These are phyloP conservation scores for Platichthys stellatus DNA, from an alignment of 2,113 vertebrate species.

Conservation along the genomic window DNA sequence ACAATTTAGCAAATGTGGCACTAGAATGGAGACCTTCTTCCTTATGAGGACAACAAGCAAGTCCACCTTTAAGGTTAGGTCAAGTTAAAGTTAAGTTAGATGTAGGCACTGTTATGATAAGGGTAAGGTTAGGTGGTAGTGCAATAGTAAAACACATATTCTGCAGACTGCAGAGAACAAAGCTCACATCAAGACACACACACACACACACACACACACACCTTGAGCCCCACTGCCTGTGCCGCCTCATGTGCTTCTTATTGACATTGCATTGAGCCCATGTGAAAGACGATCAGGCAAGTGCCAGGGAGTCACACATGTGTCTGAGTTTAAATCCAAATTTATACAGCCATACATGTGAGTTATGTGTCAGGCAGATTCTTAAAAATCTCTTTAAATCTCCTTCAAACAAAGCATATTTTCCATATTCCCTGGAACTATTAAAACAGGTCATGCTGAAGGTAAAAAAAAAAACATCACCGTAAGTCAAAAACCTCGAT, in stretches of 20 bases:
- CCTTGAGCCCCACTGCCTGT: background rate
- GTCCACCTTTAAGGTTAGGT: no score
- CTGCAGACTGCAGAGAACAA: background rate
- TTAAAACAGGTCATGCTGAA: slow-evolving; percentile 2
- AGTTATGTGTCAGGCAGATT: slow-evolving; percentile 65
- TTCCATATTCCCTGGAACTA: slow-evolving; percentile 9
- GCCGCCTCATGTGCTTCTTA: slow-evolving; percentile 44
- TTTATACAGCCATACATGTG: slow-evolving; percentile 69
- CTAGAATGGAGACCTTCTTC: background rate
- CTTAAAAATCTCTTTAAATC: slow-evolving; percentile 38
- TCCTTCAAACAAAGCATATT: slow-evolving; percentile 61
- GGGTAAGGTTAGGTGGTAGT: background rate
- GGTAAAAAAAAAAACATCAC: background rate
- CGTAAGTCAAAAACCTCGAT: slow-evolving; percentile 3
- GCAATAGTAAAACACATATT: background rate
- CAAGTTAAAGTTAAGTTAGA: no score
- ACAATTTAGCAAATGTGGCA: background rate
- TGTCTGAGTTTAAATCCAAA: slow-evolving; percentile 58
- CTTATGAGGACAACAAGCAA: no score
- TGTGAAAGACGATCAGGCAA: slow-evolving; percentile 52
- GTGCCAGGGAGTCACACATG: slow-evolving; percentile 53
- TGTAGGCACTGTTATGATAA: background rate
- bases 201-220: background rate
- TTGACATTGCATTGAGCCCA: slow-evolving; percentile 56
- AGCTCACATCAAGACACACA: background rate